Evolutionary conservation across 2,113 vertebrate species (phyloP).

Genomic region (Bos indicus): DNA sequence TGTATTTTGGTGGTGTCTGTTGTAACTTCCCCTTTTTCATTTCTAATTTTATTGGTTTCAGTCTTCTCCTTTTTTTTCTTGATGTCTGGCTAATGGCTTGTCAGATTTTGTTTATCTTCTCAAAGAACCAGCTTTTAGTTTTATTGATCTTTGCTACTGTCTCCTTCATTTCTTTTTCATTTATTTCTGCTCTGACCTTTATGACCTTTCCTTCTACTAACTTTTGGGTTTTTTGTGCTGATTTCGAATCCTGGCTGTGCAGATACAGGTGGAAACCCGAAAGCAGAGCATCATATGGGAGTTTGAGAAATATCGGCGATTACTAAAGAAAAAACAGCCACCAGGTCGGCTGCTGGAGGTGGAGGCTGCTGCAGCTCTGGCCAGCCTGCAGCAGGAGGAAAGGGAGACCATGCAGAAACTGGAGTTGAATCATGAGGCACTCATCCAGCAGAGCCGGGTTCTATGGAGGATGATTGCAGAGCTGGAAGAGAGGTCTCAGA

Average conservation of each 20-base stretch:
- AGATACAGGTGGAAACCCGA: conserved; percentile 52
- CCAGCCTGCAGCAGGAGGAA: conserved; percentile 49
- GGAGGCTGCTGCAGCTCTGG: conserved; percentile 34
- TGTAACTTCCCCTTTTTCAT: background rate
- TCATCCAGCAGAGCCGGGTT: conserved; percentile 34
- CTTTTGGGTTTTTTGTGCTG: background rate
- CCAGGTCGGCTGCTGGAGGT: background rate
- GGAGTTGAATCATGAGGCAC: background rate
- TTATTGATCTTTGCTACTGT: background rate
- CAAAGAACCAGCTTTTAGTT: background rate
- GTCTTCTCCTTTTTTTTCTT: background rate
- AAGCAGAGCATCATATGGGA: conserved; percentile 55
- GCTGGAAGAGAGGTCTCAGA: conserved; percentile 60
- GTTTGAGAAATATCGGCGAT: conserved; percentile 48
- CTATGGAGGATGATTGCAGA: conserved; percentile 49
- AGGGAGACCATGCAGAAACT: conserved; percentile 32
- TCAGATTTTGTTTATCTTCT: background rate
- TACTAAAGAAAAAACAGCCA: conserved; percentile 18
- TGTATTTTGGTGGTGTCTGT: background rate
- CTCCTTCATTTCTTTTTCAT: background rate
- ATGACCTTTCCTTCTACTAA: background rate
- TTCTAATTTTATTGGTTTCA: background rate
- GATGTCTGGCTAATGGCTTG: background rate
- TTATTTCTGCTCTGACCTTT: background rate
- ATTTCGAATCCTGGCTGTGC: background rate